Base-by-base conservation (phyloP, 2,888 invertebrate genomes). In the Trissolcus brochymenae region DNA sequence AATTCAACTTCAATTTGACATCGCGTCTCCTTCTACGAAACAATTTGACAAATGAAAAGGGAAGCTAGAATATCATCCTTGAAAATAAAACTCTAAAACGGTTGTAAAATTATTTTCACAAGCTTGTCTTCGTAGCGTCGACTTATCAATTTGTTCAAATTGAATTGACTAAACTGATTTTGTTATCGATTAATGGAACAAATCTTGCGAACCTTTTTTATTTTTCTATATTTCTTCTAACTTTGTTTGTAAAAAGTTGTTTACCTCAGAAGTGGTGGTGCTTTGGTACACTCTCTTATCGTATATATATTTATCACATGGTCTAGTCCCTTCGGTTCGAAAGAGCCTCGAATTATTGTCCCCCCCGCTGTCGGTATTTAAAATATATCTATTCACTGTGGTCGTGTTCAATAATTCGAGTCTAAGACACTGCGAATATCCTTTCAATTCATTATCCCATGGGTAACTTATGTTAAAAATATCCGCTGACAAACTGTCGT, bases 231-330 rank as follows among this genome's bases (percentile, higher is more conserved):
- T 19, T 2, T 19, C 19, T 1, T 19, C 2, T 19, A 19, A 19
- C 2, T 19, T 19, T 19, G 1, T 19, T 19, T 19, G 1, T 11
- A 6, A 43, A 43, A 43, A 43, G 4, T 19, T 25, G n/a, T 13
- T 41, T 57, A 93, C 93, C 89, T 94, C 94, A 53, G 92, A 93
- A 29, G 93, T 92, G 17, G 93, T 91, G 78, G 93, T 93, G 81
- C 92, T 92, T 81, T 91, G 86, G 83, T 93, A 93, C 78, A 90
- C 90, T 51, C 90, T 90, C 70, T 88, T 89, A 84, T 94, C 93
- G 85, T 92, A 94, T 21, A 94, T 90, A 84, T 91, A 94, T 50
- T 88, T 82, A 43, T 91, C 87, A 85, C 94, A 94, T 7, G 85
- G 87, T 50, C 77, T 75, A 43, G 77, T 51, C 17, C 78, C 76